Conservation (phyloP, 1,140 invertebrate genomes). For the Portunus trituberculatus region DNA sequence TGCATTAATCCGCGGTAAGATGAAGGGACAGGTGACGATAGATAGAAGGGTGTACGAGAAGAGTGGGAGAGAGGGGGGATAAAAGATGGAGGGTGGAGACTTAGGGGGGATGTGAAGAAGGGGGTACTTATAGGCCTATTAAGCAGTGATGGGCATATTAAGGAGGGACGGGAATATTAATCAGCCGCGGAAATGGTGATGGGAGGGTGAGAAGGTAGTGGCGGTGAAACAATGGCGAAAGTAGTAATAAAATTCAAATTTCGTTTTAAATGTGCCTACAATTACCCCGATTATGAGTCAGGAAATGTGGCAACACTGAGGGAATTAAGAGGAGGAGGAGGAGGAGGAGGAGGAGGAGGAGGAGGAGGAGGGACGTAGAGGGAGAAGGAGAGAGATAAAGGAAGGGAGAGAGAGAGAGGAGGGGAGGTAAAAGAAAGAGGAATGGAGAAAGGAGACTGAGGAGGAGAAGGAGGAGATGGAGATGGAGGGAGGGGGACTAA, state of each 20-base stretch:
- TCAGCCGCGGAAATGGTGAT: slow-evolving; percentile 4
- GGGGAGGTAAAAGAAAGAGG: neutral
- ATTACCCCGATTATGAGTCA: slow-evolving; percentile 12
- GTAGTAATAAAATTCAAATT: neutral
- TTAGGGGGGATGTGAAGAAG: neutral
- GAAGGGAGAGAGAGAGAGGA: neutral
- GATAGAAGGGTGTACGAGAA: neutral
- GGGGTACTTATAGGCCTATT: neutral
- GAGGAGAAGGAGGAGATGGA: neutral
- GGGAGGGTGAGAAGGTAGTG: neutral
- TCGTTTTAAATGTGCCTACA: neutral
- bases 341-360: neutral
- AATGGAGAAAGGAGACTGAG: neutral
- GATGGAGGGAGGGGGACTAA: neutral
- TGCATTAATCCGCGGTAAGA: neutral
- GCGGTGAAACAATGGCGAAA: slow-evolving; percentile 2
- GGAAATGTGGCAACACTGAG: neutral
- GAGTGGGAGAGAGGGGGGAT: neutral
- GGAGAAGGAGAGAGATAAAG: neutral
- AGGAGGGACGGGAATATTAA: slow-evolving; percentile 1
- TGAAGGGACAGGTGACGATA: neutral
- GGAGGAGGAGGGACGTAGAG: neutral
- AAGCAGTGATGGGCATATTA: neutral
- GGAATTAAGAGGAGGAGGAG: neutral
- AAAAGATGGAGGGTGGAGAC: too few species aligned